Conservation (phyloP, 2,888 invertebrate genomes). For the Eristalis pertinax region DNA sequence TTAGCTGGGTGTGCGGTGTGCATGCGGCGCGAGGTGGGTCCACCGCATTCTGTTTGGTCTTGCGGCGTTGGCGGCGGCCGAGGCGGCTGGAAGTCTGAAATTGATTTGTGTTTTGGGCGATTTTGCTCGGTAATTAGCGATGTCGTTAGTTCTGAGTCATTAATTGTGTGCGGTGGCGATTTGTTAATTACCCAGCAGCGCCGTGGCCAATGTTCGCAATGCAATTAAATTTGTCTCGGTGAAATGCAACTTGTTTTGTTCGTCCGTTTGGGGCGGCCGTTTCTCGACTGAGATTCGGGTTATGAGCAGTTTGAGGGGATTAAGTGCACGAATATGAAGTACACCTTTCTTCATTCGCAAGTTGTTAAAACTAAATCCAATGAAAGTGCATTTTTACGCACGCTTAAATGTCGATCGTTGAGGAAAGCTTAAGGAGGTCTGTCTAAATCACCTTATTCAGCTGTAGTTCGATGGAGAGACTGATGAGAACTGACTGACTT, state of each 20-base stretch:
- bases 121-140: constrained; percentile 51
- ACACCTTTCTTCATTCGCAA: not conserved
- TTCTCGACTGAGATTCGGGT: not conserved
- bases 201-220: constrained; percentile 28
- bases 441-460: not conserved
- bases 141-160: constrained; percentile 64
- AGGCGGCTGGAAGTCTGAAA: constrained; percentile 27
- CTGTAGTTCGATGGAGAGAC: too few species aligned
- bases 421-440: not conserved
- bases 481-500: too few species aligned
- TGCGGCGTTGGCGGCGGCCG: not conserved
- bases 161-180: constrained; percentile 60
- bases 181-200: constrained; percentile 60
- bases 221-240: constrained; percentile 34
- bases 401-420: not conserved
- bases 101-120: constrained; percentile 57
- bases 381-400: not conserved
- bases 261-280: not conserved
- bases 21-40: not conserved
- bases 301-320: not conserved
- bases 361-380: not conserved
- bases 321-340: not conserved
- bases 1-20: not conserved
- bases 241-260: not conserved
- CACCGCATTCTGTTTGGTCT: not conserved